A percentile compares a stretch with the other conserved stretches of the same genome.
Conservation (phyloP, 2,113 vertebrate genomes). For the Hippoglossus stenolepis region DNA sequence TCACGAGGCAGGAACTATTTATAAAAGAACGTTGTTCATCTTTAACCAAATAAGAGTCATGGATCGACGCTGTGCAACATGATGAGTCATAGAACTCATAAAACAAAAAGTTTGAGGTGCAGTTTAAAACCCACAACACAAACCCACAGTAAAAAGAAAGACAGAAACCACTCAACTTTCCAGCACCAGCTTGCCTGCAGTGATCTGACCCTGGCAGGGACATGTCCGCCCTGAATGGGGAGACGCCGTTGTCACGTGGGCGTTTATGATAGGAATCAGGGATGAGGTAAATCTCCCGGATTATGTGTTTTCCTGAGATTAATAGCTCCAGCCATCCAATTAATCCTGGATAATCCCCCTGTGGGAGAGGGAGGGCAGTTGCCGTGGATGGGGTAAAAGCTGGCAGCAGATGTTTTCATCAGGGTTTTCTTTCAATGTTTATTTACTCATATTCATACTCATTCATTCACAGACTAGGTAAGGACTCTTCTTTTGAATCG, state of each 20-base stretch:
- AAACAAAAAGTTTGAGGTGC: background rate
- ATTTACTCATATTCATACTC: slow-evolving; percentile 19
- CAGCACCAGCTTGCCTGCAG: background rate
- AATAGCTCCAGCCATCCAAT: slow-evolving; percentile 67
- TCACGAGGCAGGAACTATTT: no score
- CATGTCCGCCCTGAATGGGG: slow-evolving; percentile 51
- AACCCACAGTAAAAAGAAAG: slow-evolving; percentile 18
- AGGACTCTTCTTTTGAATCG: background rate
- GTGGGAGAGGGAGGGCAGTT: slow-evolving; percentile 2
- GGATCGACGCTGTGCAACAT: background rate
- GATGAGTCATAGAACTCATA: background rate
- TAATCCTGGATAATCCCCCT: slow-evolving; percentile 78
- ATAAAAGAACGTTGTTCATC: no score
- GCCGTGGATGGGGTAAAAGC: slow-evolving; percentile 3
- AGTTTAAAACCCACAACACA: background rate
- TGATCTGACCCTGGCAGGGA: slow-evolving; percentile 21
- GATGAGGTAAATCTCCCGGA: slow-evolving; percentile 66
- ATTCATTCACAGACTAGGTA: slow-evolving; percentile 12
- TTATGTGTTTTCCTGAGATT: slow-evolving; percentile 74
- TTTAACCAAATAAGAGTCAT: background rate
- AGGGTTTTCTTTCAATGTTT: slow-evolving; percentile 36
- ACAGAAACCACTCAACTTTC: background rate
- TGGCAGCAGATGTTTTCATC: slow-evolving; percentile 53
- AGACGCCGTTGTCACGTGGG: slow-evolving; percentile 52
- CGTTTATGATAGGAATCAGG: slow-evolving; percentile 49